These are phyloP conservation scores for Ceratina australensis DNA, from an alignment of 1,140 invertebrate species.

Conservation along the genomic window DNA sequence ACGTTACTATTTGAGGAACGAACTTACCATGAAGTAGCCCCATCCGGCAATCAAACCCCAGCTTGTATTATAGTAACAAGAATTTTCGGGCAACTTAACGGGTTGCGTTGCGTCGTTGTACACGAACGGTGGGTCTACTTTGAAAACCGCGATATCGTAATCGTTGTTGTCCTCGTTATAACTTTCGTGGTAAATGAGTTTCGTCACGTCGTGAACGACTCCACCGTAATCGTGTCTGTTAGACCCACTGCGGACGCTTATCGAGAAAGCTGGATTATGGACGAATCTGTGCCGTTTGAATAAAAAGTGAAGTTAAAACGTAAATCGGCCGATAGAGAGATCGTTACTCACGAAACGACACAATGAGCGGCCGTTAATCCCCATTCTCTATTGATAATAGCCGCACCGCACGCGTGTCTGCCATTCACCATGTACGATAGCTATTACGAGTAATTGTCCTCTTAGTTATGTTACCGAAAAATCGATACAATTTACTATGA, in stretches of 20 bases:
- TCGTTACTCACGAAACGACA: slow-evolving; percentile 56
- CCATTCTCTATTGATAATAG: slow-evolving; percentile 76
- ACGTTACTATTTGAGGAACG: not conserved
- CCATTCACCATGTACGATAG: slow-evolving; percentile 65
- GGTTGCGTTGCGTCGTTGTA: slow-evolving; percentile 46
- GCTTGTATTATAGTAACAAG: not conserved
- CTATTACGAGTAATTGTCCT: slow-evolving; percentile 56
- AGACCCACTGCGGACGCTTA: slow-evolving; percentile 68
- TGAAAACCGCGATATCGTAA: slow-evolving; percentile 80
- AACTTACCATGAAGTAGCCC: slow-evolving; percentile 53
- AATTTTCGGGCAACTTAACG: slow-evolving; percentile 33
- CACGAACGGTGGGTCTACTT: slow-evolving; percentile 62
- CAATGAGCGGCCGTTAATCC: slow-evolving; percentile 81
- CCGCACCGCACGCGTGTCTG: slow-evolving; percentile 77
- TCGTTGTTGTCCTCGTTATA: slow-evolving; percentile 75
- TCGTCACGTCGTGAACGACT: slow-evolving; percentile 62
- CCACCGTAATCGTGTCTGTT: slow-evolving; percentile 64
- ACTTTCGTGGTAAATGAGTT: slow-evolving; percentile 70
- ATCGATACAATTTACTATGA: not conserved
- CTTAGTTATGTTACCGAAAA: not conserved
- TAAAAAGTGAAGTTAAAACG: not conserved
- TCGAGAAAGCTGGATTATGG: not conserved
- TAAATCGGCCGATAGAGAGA: not conserved
- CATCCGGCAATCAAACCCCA: slow-evolving; percentile 61
- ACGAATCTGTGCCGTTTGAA: not conserved